These are phyloP conservation scores for Dolichomitus sp. DNA, from an alignment of 2,888 invertebrate species.

Conservation along the genomic window DNA sequence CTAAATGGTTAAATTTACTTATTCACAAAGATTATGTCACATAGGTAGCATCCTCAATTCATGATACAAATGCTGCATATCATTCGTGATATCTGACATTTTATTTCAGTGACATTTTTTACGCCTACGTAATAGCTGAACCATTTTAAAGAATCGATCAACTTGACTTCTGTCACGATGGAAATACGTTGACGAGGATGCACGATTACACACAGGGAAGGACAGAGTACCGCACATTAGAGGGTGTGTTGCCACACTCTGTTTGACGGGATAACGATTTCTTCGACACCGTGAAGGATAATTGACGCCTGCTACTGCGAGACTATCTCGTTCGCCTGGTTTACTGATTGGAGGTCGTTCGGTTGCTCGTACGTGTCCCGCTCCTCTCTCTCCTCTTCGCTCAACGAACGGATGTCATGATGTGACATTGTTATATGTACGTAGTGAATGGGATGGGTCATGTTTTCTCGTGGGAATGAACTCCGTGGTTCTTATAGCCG, in stretches of 20 bases:
- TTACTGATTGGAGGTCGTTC: slow-evolving; percentile 65
- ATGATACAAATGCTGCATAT: too few relatives aligned
- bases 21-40: too few relatives aligned
- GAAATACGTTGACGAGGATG: slow-evolving; percentile 34
- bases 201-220: slow-evolving; percentile 52
- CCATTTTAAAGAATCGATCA: slow-evolving; percentile 43
- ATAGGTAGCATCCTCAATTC: too few relatives aligned
- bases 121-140: not conserved
- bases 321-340: slow-evolving; percentile 41
- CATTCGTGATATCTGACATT: too few relatives aligned
- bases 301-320: slow-evolving; percentile 70
- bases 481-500: not conserved
- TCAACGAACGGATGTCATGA: slow-evolving; percentile 42
- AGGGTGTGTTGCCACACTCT: slow-evolving; percentile 79
- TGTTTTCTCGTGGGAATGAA: slow-evolving; percentile 22
- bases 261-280: slow-evolving; percentile 81
- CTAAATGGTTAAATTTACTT: too few relatives aligned
- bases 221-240: slow-evolving; percentile 38
- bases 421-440: slow-evolving; percentile 40
- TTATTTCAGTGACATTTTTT: not conserved
- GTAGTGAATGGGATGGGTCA: slow-evolving; percentile 36
- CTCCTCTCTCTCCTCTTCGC: slow-evolving; percentile 18
- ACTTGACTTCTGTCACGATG: slow-evolving; percentile 36
- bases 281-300: slow-evolving; percentile 72
- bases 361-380: slow-evolving; percentile 29